Conservation (phyloP, 2,797 vertebrate species). For the Syngnathus acus region DNA sequence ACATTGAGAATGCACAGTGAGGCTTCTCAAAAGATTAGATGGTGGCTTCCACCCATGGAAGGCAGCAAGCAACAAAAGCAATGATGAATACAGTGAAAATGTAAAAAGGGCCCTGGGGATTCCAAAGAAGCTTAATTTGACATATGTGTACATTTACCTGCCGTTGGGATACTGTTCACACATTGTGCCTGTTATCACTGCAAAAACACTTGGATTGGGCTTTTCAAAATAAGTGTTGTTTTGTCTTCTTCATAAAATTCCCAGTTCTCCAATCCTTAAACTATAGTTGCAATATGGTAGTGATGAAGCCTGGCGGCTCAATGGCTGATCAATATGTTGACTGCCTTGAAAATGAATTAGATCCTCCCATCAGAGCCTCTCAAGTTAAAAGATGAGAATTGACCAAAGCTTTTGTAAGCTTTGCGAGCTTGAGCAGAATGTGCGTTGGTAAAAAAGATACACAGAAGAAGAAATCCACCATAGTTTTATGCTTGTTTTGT, state of each 20-base stretch:
- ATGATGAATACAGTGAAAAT: background rate
- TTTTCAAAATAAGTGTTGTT: background rate
- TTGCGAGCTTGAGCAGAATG: background rate
- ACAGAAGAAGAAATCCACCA: background rate
- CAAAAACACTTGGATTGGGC: background rate
- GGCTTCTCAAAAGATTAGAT: slow-evolving; percentile 23
- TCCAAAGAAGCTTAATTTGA: slow-evolving; percentile 9
- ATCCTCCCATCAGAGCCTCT: background rate
- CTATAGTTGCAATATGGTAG: background rate
- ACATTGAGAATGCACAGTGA: slow-evolving; percentile 3
- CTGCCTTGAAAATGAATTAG: too few species aligned
- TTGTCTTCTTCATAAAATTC: background rate
- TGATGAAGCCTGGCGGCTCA: background rate
- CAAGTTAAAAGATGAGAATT: background rate
- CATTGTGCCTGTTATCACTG: background rate
- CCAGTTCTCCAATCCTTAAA: background rate
- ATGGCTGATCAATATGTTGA: background rate
- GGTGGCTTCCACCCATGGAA: slow-evolving; percentile 13
- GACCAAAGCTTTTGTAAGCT: background rate
- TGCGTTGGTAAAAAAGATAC: background rate
- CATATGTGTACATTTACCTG: background rate
- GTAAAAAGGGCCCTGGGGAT: slow-evolving; percentile 15
- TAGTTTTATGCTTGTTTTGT: background rate
- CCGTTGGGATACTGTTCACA: background rate
- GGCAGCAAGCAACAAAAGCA: slow-evolving; percentile 23